These are phyloP conservation scores for Trochalopteron elliotii DNA, from an alignment of 2,113 vertebrate species.

Conservation along the genomic window DNA sequence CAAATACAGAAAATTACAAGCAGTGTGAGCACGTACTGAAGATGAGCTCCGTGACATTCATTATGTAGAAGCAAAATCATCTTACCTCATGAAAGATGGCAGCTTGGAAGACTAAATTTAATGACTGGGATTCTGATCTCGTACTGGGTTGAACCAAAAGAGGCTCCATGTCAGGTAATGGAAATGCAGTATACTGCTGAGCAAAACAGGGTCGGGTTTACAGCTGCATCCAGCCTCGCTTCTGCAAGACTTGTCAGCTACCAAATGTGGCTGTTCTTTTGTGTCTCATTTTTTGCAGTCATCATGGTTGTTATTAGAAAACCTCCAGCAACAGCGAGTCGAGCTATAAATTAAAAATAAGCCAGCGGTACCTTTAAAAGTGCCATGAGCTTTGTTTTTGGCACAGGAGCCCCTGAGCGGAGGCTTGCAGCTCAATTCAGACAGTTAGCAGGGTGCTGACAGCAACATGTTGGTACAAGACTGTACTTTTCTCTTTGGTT, in stretches of 20 bases:
- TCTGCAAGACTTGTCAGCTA: not conserved
- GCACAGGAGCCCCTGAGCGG: not conserved
- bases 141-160: not conserved
- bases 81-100: constrained; percentile 32
- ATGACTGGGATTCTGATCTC: constrained; percentile 41
- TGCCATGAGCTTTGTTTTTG: constrained; percentile 42
- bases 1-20: constrained; percentile 60
- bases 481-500: constrained; percentile 55
- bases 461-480: constrained; percentile 73
- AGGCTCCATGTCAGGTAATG: not conserved
- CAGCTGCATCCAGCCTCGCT: not conserved
- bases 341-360: constrained; percentile 51
- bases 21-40: constrained; percentile 5
- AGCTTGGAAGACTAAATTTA: constrained; percentile 30
- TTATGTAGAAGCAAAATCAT: constrained; percentile 24
- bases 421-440: constrained; percentile 55
- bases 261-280: not conserved
- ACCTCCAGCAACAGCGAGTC: constrained; percentile 2
- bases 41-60: constrained; percentile 52
- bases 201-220: not conserved
- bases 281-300: not conserved
- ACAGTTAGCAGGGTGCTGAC: constrained; percentile 71
- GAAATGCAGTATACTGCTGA: not conserved
- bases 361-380: constrained; percentile 47
- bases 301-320: not conserved